Evolutionary conservation across 2,888 invertebrate species (phyloP).

Genomic region (Frankliniella fusca): DNA sequence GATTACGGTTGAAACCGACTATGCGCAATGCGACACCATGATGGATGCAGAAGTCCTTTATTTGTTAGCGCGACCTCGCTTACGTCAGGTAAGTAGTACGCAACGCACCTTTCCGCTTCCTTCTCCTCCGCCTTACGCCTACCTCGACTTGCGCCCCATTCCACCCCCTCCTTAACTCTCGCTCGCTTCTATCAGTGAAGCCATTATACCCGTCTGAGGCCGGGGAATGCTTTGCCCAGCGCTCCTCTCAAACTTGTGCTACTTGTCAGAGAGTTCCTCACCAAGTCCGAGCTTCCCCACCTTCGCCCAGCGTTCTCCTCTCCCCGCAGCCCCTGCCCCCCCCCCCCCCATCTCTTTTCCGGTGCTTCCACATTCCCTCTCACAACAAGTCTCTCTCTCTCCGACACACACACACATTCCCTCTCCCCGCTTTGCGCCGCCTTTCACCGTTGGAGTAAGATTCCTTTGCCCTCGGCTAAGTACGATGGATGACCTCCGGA

Average conservation of each 20-base stretch:
- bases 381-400: too few relatives aligned
- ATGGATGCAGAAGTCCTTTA: too few relatives aligned
- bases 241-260: conserved; percentile 22
- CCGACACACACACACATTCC: too few relatives aligned
- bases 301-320: too few relatives aligned
- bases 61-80: too few relatives aligned
- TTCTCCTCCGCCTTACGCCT: too few relatives aligned
- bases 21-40: too few relatives aligned
- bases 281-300: neutral
- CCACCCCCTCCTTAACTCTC: neutral
- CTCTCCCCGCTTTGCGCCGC: too few relatives aligned
- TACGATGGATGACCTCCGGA: conserved; percentile 22
- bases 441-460: neutral
- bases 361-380: neutral
- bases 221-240: neutral
- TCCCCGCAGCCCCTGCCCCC: neutral
- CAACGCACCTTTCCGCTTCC: too few relatives aligned
- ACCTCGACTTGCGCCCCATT: neutral
- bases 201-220: neutral
- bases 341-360: neutral
- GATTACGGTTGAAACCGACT: too few relatives aligned
- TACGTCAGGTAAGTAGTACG: too few relatives aligned
- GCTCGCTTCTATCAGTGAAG: neutral
- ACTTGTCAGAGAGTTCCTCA: conserved; percentile 24
- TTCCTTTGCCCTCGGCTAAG: neutral